Conservation (phyloP, 2,113 vertebrate species). For the Mesitornis unicolor region DNA sequence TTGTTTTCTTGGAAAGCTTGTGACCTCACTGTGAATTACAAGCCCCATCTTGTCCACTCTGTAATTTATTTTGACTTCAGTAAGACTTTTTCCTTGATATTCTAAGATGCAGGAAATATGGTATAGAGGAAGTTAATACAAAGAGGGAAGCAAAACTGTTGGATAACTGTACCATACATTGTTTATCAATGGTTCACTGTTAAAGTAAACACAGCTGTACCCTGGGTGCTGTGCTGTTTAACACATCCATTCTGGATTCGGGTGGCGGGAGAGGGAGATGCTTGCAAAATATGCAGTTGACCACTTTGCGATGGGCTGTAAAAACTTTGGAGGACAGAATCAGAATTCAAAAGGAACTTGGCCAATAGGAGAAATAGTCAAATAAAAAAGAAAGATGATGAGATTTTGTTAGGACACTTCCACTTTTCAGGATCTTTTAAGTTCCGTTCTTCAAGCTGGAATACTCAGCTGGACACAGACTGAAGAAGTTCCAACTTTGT, state of each 20-base stretch:
- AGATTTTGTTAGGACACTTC: neutral
- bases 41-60: constrained; percentile 14
- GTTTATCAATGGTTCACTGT: neutral
- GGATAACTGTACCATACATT: neutral
- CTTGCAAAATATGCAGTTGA: neutral
- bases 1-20: constrained; percentile 44
- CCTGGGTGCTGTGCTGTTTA: neutral
- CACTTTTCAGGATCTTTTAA: neutral
- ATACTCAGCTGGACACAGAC: neutral
- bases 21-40: constrained; percentile 4
- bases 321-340: neutral
- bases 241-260: neutral
- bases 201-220: neutral
- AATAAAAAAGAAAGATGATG: neutral
- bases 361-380: neutral
- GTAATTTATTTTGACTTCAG: constrained; percentile 50
- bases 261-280: neutral
- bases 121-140: constrained; percentile 36
- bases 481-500: neutral
- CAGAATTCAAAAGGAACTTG: neutral
- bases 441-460: neutral
- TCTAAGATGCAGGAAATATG: constrained; percentile 24
- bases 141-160: constrained; percentile 42
- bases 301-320: neutral
- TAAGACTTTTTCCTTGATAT: constrained; percentile 47